A percentile compares a stretch with the other conserved stretches of the same genome.
These are phyloP conservation scores for Lordiphosa stackelbergi DNA, from an alignment of 1,140 invertebrate species.

Conservation along the genomic window DNA sequence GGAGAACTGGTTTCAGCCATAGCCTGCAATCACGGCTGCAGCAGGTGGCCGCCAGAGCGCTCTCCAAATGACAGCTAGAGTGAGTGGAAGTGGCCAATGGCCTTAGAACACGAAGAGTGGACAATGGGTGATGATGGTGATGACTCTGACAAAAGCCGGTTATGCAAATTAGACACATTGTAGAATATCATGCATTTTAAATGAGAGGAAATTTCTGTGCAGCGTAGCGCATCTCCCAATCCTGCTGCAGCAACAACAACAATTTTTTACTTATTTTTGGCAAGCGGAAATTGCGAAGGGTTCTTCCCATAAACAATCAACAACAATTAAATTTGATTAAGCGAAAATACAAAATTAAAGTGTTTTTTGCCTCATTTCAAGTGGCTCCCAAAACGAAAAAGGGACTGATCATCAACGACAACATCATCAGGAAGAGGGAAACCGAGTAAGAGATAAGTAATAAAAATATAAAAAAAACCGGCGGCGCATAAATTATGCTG, in stretches of 20 bases:
- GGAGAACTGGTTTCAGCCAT: conserved; percentile 39
- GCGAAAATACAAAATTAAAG: conserved; percentile 29
- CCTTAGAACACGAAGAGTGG: conserved; percentile 40
- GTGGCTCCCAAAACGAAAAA: conserved; percentile 9
- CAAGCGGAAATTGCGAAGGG: conserved; percentile 32
- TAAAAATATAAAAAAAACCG: conserved; percentile 8
- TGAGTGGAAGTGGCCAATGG: conserved; percentile 32
- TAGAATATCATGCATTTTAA: conserved; percentile 61
- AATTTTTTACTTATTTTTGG: background rate
- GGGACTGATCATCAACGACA: conserved; percentile 8
- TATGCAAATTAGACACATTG: conserved; percentile 54
- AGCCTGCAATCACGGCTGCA: conserved; percentile 38
- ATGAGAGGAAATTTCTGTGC: conserved; percentile 16
- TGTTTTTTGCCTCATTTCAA: conserved; percentile 13
- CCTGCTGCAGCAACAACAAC: no score
- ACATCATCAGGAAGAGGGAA: conserved; percentile 6
- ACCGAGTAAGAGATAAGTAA: conserved; percentile 12
- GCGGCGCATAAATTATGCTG: conserved; percentile 61
- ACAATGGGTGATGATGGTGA: conserved; percentile 35
- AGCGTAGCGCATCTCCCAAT: conserved; percentile 22
- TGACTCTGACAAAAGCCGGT: conserved; percentile 53
- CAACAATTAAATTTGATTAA: conserved; percentile 65
- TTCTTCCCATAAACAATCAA: conserved; percentile 30
- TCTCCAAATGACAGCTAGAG: conserved; percentile 29
- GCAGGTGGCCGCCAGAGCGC: conserved; percentile 44